These are phyloP conservation scores for Glossophaga mutica DNA, from an alignment of 2,797 vertebrate species.

Conservation along the genomic window DNA sequence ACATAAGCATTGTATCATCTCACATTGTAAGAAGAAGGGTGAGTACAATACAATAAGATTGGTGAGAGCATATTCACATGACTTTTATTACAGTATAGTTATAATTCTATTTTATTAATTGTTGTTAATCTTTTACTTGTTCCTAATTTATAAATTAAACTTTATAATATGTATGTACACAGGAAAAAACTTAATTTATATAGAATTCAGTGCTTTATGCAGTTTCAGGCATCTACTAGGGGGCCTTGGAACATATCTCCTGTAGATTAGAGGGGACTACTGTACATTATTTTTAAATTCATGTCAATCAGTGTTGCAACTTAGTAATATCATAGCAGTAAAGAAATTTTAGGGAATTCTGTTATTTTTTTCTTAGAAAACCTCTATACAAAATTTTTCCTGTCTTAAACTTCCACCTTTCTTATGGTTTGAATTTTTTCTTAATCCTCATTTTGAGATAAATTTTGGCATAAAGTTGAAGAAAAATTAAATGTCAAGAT, in stretches of 20 bases:
- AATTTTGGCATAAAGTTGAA: not conserved
- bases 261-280: not conserved
- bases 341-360: constrained; percentile 5
- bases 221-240: not conserved
- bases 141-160: not conserved
- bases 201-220: not conserved
- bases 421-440: not conserved
- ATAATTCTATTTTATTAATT: not conserved
- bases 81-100: not conserved
- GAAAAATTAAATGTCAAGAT: not conserved
- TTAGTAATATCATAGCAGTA: constrained; percentile 27
- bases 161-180: not conserved
- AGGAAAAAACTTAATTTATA: not conserved
- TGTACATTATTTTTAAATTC: constrained; percentile 25
- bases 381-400: not conserved
- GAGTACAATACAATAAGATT: not conserved
- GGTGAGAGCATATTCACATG: not conserved
- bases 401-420: constrained; percentile 6
- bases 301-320: not conserved
- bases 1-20: not conserved
- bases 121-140: not conserved
- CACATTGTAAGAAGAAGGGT: not conserved
- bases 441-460: not conserved
- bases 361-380: constrained; percentile 9
- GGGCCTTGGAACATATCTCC: not conserved